phyloP scores from a whole-genome alignment of 2,888 invertebrate genomes.

The Agonopterix subpropinquella region DNA sequence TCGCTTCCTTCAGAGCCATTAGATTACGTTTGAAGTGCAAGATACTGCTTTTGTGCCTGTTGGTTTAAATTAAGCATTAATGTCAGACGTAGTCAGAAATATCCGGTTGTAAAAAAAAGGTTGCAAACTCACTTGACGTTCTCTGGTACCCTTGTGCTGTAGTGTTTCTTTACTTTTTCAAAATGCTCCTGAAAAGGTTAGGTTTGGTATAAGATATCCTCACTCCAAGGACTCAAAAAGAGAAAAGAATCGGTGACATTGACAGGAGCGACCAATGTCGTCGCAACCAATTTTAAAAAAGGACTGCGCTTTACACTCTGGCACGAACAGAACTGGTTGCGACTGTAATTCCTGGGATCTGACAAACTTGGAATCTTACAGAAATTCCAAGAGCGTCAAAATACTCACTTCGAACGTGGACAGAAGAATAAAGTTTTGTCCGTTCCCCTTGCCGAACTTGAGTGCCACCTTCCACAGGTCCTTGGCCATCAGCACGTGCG shows the following conservation, averaged over 20 bases:
- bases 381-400: not conserved
- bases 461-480: constrained; percentile 43
- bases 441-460: constrained; percentile 32
- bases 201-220: too few species aligned
- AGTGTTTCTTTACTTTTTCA: constrained; percentile 33
- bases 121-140: constrained; percentile 28
- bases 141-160: constrained; percentile 26
- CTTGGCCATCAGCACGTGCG: constrained; percentile 36
- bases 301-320: too few species aligned
- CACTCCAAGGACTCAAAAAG: too few species aligned
- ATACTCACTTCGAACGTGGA: constrained; percentile 31
- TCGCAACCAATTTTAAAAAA: too few species aligned
- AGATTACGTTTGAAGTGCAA: constrained; percentile 49
- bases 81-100: too few species aligned
- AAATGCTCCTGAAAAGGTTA: constrained; percentile 23
- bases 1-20: constrained; percentile 39
- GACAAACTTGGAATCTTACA: too few species aligned
- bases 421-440: constrained; percentile 30
- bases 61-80: not conserved
- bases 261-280: too few species aligned
- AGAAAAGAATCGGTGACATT: too few species aligned
- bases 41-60: constrained; percentile 54
- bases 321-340: too few species aligned
- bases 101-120: too few species aligned
- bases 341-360: too few species aligned